Conservation (phyloP, 2,888 invertebrate species). For the Agrochola circellaris region DNA sequence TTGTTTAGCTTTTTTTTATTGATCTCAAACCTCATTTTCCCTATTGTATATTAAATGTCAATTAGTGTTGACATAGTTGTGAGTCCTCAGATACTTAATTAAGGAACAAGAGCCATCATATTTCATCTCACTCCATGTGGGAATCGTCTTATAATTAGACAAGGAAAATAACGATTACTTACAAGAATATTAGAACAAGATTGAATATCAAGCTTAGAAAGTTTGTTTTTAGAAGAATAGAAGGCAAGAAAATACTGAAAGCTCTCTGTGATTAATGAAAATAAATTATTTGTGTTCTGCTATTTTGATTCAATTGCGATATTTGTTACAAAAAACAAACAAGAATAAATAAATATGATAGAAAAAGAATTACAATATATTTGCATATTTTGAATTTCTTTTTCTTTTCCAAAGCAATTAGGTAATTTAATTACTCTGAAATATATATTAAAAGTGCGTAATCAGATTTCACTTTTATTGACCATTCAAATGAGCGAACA, state of each 20-base stretch:
- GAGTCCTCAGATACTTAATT: conserved; percentile 39
- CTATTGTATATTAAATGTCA: conserved; percentile 38
- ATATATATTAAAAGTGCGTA: conserved; percentile 13
- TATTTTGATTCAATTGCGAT: not conserved
- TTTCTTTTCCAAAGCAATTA: conserved; percentile 39
- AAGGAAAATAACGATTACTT: conserved; percentile 6
- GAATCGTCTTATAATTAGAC: conserved; percentile 17
- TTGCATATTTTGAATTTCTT: no score
- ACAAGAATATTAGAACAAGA: not conserved
- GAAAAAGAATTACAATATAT: conserved; percentile 7
- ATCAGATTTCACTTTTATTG: conserved; percentile 44
- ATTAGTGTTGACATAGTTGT: conserved; percentile 33
- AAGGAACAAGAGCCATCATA: conserved; percentile 29
- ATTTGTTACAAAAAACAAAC: not conserved
- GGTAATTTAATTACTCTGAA: not conserved
- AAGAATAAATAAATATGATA: not conserved
- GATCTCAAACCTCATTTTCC: not conserved
- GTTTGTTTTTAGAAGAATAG: not conserved
- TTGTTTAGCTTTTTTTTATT: no score
- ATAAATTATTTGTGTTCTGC: no score
- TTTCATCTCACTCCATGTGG: conserved; percentile 9
- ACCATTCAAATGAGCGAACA: conserved; percentile 17
- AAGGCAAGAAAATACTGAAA: not conserved
- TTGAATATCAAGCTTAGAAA: not conserved
- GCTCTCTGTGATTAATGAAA: not conserved